A percentile compares a stretch with the other conserved stretches of the same genome.
phyloP scores from a whole-genome alignment of 2,797 vertebrate species.

The Apogon hyalosoma region DNA sequence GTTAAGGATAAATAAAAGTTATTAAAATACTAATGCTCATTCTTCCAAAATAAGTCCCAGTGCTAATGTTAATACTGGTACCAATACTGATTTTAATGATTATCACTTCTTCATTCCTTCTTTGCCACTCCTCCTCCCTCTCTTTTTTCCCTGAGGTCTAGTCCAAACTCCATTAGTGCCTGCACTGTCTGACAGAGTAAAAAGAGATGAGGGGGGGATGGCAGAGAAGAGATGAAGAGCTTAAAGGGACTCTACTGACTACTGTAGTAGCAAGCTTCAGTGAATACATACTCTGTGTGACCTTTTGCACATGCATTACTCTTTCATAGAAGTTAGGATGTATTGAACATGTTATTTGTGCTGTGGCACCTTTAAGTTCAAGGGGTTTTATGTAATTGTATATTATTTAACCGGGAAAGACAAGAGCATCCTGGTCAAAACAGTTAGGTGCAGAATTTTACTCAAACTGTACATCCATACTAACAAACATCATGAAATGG shows the following conservation, averaged over 20 bases:
- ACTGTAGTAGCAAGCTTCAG: slow-evolving; percentile 36
- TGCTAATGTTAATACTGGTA: slow-evolving; percentile 37
- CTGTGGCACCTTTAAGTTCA: slow-evolving; percentile 6
- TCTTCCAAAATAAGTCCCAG: slow-evolving; percentile 47
- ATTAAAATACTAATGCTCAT: slow-evolving; percentile 50
- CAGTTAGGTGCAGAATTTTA: too few relatives aligned
- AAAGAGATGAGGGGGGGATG: slow-evolving; percentile 47
- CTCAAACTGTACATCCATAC: too few relatives aligned
- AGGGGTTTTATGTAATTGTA: too few relatives aligned
- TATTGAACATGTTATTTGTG: slow-evolving; percentile 29
- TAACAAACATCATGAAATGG: too few relatives aligned
- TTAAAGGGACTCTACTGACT: slow-evolving; percentile 69
- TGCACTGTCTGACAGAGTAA: slow-evolving; percentile 38
- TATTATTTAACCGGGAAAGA: too few relatives aligned
- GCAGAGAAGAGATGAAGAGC: slow-evolving; percentile 51
- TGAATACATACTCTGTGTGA: slow-evolving; percentile 32
- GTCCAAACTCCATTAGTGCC: slow-evolving; percentile 69
- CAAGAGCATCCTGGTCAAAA: too few relatives aligned
- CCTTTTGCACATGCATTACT: slow-evolving; percentile 38
- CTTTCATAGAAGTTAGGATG: slow-evolving; percentile 8
- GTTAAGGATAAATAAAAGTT: slow-evolving; percentile 52
- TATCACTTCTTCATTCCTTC: slow-evolving; percentile 16
- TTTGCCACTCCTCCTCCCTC: slow-evolving; percentile 3
- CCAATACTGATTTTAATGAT: slow-evolving; percentile 51
- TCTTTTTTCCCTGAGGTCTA: slow-evolving; percentile 59